phyloP scores from a whole-genome alignment of 2,888 invertebrate species.

The Morpho deidamia region DNA sequence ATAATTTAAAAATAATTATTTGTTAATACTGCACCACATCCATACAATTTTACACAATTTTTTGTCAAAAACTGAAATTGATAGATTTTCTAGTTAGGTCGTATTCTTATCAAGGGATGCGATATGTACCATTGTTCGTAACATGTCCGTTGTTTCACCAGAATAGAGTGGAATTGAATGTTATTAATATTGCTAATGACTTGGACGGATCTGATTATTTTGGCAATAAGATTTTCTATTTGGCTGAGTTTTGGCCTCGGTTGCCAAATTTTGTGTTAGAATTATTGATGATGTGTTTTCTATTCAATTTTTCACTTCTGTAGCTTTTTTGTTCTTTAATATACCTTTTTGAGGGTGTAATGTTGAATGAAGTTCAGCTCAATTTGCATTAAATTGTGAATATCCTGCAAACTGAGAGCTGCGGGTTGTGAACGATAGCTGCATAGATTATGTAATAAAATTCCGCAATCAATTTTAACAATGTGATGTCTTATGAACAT shows the following conservation, averaged over 20 bases:
- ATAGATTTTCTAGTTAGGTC: not conserved
- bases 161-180: conserved; percentile 27
- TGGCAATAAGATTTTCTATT: conserved; percentile 17
- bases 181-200: conserved; percentile 28
- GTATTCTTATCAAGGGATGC: not conserved
- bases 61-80: too few relatives aligned
- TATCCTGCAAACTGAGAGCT: too few relatives aligned
- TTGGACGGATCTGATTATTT: conserved; percentile 18
- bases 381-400: too few relatives aligned
- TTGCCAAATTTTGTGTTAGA: conserved; percentile 4
- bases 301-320: not conserved
- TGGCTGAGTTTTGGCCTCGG: conserved; percentile 2
- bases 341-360: not conserved
- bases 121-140: conserved; percentile 26
- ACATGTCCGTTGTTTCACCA: conserved; percentile 39
- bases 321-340: not conserved
- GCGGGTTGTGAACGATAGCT: too few relatives aligned
- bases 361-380: not conserved
- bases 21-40: too few relatives aligned
- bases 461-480: too few relatives aligned
- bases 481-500: too few relatives aligned
- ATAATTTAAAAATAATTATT: too few relatives aligned
- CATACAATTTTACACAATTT: too few relatives aligned
- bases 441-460: too few relatives aligned
- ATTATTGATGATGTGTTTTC: conserved; percentile 4